These are phyloP conservation scores for Montipora efflorescens DNA, from an alignment of 64 coral and sea anemone genomes.

Conservation along the genomic window DNA sequence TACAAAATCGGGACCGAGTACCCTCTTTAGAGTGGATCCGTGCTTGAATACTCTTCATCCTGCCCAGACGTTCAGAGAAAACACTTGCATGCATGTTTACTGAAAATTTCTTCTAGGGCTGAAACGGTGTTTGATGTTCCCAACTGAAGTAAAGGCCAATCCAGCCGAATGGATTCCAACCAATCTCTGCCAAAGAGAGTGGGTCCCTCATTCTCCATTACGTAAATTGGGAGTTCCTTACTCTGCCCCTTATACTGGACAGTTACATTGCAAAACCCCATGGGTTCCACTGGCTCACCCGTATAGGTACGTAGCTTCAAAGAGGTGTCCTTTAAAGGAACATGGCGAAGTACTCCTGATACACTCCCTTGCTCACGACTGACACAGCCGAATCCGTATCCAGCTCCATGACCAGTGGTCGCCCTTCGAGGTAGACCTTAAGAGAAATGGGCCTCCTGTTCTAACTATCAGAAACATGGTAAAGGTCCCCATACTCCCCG, in stretches of 20 bases:
- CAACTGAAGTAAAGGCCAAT: conserved; percentile 3
- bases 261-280: neutral
- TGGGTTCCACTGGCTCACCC: no score
- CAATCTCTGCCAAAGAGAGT: neutral
- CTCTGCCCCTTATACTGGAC: neutral
- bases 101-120: no score
- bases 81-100: neutral
- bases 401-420: conserved; percentile 24
- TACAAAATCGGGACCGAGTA: conserved; percentile 4
- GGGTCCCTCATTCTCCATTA: conserved; percentile 21
- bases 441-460: no score
- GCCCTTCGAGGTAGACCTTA: neutral
- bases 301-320: neutral
- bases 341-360: neutral
- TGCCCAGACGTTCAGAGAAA: neutral
- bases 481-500: no score
- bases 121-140: neutral
- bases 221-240: conserved; percentile 3
- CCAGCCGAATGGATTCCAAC: conserved; percentile 5
- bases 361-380: conserved; percentile 29
- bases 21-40: neutral
- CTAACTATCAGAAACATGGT: no score
- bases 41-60: conserved; percentile 7
- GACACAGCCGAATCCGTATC: conserved; percentile 27
- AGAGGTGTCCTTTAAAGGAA: no score